Evolutionary conservation across 2,113 vertebrate species (phyloP).

Genomic region (Potamarius usumacintae): DNA sequence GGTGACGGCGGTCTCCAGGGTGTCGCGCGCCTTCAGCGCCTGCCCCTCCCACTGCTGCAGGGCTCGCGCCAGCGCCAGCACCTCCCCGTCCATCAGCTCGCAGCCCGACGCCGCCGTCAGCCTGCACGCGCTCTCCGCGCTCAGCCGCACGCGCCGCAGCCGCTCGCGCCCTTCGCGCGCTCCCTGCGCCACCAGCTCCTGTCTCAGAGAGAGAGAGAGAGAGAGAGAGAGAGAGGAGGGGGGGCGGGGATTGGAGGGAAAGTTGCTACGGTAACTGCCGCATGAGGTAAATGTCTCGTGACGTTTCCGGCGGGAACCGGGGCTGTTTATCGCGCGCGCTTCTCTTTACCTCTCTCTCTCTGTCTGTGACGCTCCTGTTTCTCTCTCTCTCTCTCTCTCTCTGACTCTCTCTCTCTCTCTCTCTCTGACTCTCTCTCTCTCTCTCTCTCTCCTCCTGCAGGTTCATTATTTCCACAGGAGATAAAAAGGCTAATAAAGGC

Average conservation of each 20-base stretch:
- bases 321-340: conserved; percentile 10
- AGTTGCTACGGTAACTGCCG: conserved; percentile 82
- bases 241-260: conserved; percentile 62
- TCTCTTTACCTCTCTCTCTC: neutral
- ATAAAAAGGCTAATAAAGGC: conserved; percentile 1
- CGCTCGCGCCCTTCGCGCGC: conserved; percentile 81
- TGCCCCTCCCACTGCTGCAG: conserved; percentile 93
- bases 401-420: neutral
- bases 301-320: conserved; percentile 62
- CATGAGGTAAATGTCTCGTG: conserved; percentile 57
- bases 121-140: conserved; percentile 76
- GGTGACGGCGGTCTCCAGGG: conserved; percentile 78
- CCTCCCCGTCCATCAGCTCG: conserved; percentile 83
- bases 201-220: conserved; percentile 58
- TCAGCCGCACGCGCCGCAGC: conserved; percentile 80
- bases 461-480: neutral
- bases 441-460: neutral
- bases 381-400: neutral
- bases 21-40: conserved; percentile 72
- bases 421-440: neutral
- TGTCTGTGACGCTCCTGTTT: too few relatives aligned
- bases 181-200: conserved; percentile 91
- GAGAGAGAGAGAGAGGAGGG: conserved; percentile 68
- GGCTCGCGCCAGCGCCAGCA: conserved; percentile 84
- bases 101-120: conserved; percentile 80